A percentile compares a stretch with the other conserved stretches of the same genome.
Conservation (phyloP, 2,888 invertebrate species). For the Desoria tigrina region DNA sequence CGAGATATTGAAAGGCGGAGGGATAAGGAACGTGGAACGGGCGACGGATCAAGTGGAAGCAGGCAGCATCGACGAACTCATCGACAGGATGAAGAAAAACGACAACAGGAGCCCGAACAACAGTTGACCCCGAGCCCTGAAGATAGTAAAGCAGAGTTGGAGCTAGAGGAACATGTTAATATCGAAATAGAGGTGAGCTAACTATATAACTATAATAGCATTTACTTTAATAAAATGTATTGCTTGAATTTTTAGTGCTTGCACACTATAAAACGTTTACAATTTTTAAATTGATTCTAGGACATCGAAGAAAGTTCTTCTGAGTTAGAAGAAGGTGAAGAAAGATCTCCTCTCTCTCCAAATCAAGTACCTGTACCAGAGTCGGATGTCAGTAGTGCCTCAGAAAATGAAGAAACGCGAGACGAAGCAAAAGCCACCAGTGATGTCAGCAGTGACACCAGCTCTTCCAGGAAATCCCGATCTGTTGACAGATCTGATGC, state of each 20-base stretch:
- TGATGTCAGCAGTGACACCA: slow-evolving; percentile 11
- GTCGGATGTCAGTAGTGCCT: slow-evolving; percentile 28
- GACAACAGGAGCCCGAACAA: not conserved
- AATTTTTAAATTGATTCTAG: slow-evolving; percentile 26
- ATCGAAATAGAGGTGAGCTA: slow-evolving; percentile 11
- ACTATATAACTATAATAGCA: too few relatives aligned
- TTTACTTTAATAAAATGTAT: not conserved
- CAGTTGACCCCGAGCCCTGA: slow-evolving; percentile 21
- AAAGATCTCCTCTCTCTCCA: slow-evolving; percentile 26
- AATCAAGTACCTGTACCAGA: slow-evolving; percentile 18
- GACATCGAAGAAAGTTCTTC: slow-evolving; percentile 52
- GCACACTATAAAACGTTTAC: not conserved
- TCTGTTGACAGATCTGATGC: slow-evolving; percentile 29
- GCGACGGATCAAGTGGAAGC: slow-evolving; percentile 36
- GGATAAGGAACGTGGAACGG: slow-evolving; percentile 43
- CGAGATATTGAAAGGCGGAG: slow-evolving; percentile 55
- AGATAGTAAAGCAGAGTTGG: slow-evolving; percentile 41
- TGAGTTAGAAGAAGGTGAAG: slow-evolving; percentile 54
- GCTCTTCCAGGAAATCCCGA: slow-evolving; percentile 28
- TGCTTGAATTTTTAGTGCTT: too few relatives aligned
- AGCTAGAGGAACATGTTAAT: not conserved
- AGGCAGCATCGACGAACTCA: slow-evolving; percentile 11
- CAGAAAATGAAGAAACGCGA: slow-evolving; percentile 46
- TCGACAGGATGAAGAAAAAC: slow-evolving; percentile 20
- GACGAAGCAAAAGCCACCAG: slow-evolving; percentile 11